Conservation (phyloP, 2,797 vertebrate species). For the Linurgus olivaceus region DNA sequence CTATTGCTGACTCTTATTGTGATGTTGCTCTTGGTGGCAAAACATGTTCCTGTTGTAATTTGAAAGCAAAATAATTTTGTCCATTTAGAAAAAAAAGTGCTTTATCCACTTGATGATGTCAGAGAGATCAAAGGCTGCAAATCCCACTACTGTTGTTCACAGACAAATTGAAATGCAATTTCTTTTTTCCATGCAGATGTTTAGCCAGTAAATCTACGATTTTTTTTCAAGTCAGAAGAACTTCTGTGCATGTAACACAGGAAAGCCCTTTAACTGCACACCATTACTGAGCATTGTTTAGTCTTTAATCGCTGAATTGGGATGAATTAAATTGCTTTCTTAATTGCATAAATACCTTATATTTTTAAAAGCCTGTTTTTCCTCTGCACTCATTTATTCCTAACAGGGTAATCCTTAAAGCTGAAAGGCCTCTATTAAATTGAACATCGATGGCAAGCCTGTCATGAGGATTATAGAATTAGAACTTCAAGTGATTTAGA, state of each 20-base stretch:
- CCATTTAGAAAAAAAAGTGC: not conserved
- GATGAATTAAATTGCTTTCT: constrained; percentile 64
- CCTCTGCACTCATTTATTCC: constrained; percentile 64
- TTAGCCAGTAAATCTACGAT: not conserved
- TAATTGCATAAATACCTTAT: constrained; percentile 68
- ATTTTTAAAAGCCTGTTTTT: constrained; percentile 65
- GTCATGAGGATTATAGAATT: constrained; percentile 72
- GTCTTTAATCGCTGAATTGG: constrained; percentile 38
- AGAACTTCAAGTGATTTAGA: constrained; percentile 61
- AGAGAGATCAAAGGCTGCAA: constrained; percentile 43
- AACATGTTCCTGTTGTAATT: not conserved
- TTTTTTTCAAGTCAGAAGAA: not conserved
- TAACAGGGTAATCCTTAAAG: constrained; percentile 69
- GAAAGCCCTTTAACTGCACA: constrained; percentile 39
- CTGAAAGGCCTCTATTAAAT: constrained; percentile 67
- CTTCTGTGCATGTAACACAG: not conserved
- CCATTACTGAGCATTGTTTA: constrained; percentile 5
- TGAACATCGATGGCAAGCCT: constrained; percentile 66
- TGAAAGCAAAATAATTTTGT: constrained; percentile 17
- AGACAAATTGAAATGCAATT: constrained; percentile 39
- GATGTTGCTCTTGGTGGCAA: not conserved
- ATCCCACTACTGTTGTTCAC: constrained; percentile 37
- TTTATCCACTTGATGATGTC: constrained; percentile 22
- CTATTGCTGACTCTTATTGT: not conserved
- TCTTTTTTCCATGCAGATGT: constrained; percentile 33